phyloP scores from a whole-genome alignment of 2,888 invertebrate genomes.

The Cheilosia scutellata region DNA sequence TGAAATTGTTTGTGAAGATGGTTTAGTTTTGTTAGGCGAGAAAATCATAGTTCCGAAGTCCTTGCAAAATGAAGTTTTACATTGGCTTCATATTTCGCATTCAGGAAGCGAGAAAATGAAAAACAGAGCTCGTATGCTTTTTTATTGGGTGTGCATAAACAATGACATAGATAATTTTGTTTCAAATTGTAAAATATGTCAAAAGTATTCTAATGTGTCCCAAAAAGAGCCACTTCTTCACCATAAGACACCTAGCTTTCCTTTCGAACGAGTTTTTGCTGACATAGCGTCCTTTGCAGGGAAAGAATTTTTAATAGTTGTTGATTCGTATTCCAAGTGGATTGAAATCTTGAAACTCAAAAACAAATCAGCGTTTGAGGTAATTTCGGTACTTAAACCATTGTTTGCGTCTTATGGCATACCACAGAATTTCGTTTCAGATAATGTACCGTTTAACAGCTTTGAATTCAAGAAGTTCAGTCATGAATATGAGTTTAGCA shows the following conservation, averaged over 20 bases:
- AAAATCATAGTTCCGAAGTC: no score
- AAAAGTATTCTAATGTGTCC: no score
- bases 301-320: slow-evolving; percentile 17
- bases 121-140: slow-evolving; percentile 11
- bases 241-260: slow-evolving; percentile 29
- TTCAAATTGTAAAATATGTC: no score
- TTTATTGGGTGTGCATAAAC: no score
- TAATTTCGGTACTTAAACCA: slow-evolving; percentile 31
- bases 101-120: slow-evolving; percentile 30
- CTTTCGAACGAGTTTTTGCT: slow-evolving; percentile 39
- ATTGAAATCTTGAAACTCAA: slow-evolving; percentile 28
- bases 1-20: no score
- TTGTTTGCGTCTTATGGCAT: slow-evolving; percentile 39
- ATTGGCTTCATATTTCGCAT: slow-evolving; percentile 10
- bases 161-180: no score
- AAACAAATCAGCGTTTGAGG: slow-evolving; percentile 34
- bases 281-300: slow-evolving; percentile 32
- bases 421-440: slow-evolving; percentile 37
- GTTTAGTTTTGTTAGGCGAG: no score
- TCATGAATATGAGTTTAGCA: slow-evolving; percentile 29
- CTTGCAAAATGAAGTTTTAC: no score
- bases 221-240: slow-evolving; percentile 41
- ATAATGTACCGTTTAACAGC: slow-evolving; percentile 47
- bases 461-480: slow-evolving; percentile 41
- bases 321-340: slow-evolving; percentile 41